A percentile compares a stretch with the other conserved stretches of the same genome.
Evolutionary conservation across 2,888 invertebrate genomes (phyloP).

Genomic region (Carcina quercana): DNA sequence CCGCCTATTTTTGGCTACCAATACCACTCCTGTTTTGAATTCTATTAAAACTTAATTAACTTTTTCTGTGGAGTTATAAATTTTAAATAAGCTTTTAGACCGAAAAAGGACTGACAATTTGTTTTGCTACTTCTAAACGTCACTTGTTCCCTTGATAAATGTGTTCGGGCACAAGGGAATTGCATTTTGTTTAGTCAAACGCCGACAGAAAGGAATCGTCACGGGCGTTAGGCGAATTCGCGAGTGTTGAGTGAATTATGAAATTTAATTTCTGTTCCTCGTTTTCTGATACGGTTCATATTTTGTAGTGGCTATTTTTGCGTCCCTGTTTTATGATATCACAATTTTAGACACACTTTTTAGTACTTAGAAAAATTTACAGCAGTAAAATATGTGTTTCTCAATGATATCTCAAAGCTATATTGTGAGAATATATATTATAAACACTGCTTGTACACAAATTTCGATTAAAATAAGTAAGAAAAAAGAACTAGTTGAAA

Average conservation of each 20-base stretch:
- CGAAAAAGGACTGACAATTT: conserved; percentile 61
- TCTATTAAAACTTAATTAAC: conserved; percentile 75
- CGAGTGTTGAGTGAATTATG: conserved; percentile 20
- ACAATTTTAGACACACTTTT: no score
- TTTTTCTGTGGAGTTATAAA: conserved; percentile 61
- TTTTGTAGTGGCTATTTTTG: no score
- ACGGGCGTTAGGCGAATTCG: conserved; percentile 15
- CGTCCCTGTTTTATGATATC: no score
- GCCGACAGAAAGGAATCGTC: conserved; percentile 52
- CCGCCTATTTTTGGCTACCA: conserved; percentile 75
- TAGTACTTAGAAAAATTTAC: no score
- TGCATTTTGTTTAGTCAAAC: conserved; percentile 47
- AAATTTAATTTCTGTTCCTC: no score
- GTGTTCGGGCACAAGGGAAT: conserved; percentile 56
- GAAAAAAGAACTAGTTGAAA: no score
- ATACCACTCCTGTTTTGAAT: conserved; percentile 67
- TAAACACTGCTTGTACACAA: no score
- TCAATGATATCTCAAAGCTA: no score
- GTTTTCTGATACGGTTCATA: no score
- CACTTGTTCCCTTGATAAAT: conserved; percentile 69
- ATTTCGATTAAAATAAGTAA: no score
- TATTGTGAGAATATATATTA: no score
- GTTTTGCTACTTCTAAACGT: conserved; percentile 72
- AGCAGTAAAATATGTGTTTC: no score
- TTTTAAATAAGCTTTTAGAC: conserved; percentile 56